Evolutionary conservation across 2,113 vertebrate species (phyloP).

Genomic region (Ctenodactylus gundi): DNA sequence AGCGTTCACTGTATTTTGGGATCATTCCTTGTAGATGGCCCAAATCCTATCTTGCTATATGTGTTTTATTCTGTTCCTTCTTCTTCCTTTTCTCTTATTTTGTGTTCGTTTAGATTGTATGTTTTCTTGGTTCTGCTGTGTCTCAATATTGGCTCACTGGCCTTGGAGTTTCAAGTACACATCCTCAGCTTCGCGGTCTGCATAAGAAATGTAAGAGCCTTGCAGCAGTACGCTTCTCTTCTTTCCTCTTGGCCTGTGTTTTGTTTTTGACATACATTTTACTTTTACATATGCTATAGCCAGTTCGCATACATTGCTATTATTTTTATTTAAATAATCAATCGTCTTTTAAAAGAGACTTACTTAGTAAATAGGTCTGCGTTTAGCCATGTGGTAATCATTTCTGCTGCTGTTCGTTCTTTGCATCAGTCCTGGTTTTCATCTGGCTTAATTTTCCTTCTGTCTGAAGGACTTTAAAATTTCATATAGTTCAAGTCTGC

Average conservation of each 20-base stretch:
- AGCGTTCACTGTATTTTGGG: too few species aligned
- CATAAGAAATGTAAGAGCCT: background rate
- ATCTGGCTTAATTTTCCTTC: slow-evolving; percentile 1
- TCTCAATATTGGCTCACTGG: background rate
- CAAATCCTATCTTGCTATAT: background rate
- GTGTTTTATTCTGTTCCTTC: slow-evolving; percentile 26
- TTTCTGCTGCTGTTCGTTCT: background rate
- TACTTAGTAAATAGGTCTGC: background rate
- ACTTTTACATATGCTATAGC: background rate
- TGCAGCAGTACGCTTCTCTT: background rate
- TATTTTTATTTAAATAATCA: background rate
- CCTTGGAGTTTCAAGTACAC: background rate
- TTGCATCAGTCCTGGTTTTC: background rate
- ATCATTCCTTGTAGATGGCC: background rate
- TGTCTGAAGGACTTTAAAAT: background rate
- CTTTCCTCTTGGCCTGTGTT: background rate
- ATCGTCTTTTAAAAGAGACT: slow-evolving; percentile 1
- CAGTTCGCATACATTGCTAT: background rate
- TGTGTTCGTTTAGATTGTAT: background rate
- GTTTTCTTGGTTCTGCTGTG: slow-evolving; percentile 34
- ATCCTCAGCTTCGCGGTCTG: background rate
- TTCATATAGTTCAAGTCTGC: background rate
- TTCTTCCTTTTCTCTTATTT: background rate
- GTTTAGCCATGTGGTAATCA: background rate
- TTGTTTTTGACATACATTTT: background rate